Evolutionary conservation across 2,113 vertebrate species (phyloP).

Genomic region (Sinosuthora webbiana): DNA sequence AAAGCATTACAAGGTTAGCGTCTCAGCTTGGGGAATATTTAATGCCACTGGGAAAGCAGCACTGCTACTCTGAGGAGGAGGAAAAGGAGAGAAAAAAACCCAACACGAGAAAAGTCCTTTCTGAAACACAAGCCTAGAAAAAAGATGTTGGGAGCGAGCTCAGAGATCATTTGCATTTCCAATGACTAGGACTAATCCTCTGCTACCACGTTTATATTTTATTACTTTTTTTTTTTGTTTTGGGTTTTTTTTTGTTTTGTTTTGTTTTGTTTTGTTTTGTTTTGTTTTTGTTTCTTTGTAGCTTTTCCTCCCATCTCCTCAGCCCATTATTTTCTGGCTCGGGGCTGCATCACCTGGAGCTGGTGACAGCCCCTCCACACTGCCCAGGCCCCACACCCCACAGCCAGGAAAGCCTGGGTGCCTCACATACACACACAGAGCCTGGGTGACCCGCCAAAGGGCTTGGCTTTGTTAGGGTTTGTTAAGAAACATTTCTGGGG

Average conservation of each 20-base stretch:
- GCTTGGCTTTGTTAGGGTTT: accelerated
- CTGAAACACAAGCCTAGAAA: conserved; percentile 23
- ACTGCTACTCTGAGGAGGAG: background rate
- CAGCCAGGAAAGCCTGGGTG: background rate
- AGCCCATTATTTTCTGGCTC: background rate
- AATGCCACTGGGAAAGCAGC: conserved; percentile 27
- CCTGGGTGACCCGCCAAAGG: background rate
- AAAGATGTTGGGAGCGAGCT: background rate
- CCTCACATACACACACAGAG: background rate
- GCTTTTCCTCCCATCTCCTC: background rate
- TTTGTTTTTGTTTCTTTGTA: background rate
- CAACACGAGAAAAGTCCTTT: background rate
- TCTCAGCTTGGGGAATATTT: conserved; percentile 35
- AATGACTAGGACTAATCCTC: conserved; percentile 52
- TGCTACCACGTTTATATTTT: background rate
- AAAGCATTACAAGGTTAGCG: conserved; percentile 75
- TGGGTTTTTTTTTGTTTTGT: background rate
- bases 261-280: no score
- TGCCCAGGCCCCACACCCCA: background rate
- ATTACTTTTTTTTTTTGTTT: background rate
- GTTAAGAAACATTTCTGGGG: accelerated
- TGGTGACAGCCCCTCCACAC: accelerated
- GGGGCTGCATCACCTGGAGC: background rate
- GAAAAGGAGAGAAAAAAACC: background rate
- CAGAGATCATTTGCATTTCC: conserved; percentile 58